Base-by-base conservation (phyloP, 2,888 invertebrate genomes). In the Brassicogethes aeneus region DNA sequence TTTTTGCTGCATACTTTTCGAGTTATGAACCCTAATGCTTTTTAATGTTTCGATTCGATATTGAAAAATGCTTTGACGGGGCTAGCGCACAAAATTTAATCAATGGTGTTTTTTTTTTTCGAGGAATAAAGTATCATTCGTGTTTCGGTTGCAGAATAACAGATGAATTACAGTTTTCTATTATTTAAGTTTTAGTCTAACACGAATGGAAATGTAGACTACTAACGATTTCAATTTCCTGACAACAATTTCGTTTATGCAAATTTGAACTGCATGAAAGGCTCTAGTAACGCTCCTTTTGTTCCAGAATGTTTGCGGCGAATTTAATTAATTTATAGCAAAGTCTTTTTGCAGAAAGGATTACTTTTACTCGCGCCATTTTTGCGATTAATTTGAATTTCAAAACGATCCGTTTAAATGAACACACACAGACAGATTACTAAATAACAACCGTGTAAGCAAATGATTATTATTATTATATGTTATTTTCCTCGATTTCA, bases 1-100 rank as follows among this genome's bases (percentile, higher is more conserved):
- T 42, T 45, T 46, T 43, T 5, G 42, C 37, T 41, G 30, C 14
- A 37, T 44, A 41, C 40, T 42, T 42, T 45, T 33, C 45, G 23
- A 38, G 30, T 37, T 37, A 37, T 29, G 29, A 37, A n/a, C 37
- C 13, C 17, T 37, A 37, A 37, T 37, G 37, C 17, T 10, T 30
- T 30, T 36, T 30, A 37, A 37, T 30, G 37, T 16, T 33, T 8
- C 14, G 33, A 12, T 33, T 33, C 7, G n/a, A 14, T 33, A 33
- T n/a, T 33, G 14, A 33, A 33, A 33, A 33, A 33, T 12, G 33
- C 5, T 33, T 5, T 8, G 23, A 10, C 23, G 5, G 5, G 23
- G 23, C 17, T n/a, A 16, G 16, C 17, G 17, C 23, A 10, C 23
- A 23, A 23, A 23, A 23, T 23, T 23, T 23, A 5, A 23, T 7